Evolutionary conservation across 2,797 vertebrate genomes (phyloP).

Genomic region (Helarctos malayanus): DNA sequence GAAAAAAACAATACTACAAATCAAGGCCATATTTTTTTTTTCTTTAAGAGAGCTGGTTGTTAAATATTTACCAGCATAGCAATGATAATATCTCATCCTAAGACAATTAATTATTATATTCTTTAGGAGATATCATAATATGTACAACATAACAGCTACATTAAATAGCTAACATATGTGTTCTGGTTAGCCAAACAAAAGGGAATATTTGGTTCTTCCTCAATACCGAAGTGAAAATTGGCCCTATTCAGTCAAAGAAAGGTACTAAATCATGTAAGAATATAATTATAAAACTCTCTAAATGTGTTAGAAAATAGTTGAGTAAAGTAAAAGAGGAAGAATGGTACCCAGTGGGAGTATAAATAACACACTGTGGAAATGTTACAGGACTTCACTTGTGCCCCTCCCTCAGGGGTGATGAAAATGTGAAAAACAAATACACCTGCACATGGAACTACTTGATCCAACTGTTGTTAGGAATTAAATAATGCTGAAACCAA

Average conservation of each 20-base stretch:
- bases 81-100: background rate
- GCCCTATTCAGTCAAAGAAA: background rate
- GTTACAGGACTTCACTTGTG: conserved; percentile 4
- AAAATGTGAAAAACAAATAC: conserved; percentile 70
- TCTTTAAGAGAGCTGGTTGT: background rate
- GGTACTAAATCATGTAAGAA: conserved; percentile 1
- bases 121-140: background rate
- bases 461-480: conserved; percentile 33
- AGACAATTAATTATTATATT: background rate
- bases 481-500: conserved; percentile 45
- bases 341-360: background rate
- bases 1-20: background rate
- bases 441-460: conserved; percentile 60
- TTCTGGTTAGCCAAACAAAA: background rate
- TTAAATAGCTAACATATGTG: conserved; percentile 20
- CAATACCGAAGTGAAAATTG: background rate
- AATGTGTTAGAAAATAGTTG: conserved; percentile 36
- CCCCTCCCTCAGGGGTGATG: background rate
- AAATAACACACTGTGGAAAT: conserved; percentile 36
- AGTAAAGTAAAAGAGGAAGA: background rate
- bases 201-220: background rate
- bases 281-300: conserved; percentile 20
- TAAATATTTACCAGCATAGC: background rate
- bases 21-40: background rate
- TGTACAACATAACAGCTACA: background rate